Evolutionary conservation across 1,140 invertebrate genomes (phyloP), one percentile per base, ranked within the genome.

Genomic region (Physella acuta): DNA sequence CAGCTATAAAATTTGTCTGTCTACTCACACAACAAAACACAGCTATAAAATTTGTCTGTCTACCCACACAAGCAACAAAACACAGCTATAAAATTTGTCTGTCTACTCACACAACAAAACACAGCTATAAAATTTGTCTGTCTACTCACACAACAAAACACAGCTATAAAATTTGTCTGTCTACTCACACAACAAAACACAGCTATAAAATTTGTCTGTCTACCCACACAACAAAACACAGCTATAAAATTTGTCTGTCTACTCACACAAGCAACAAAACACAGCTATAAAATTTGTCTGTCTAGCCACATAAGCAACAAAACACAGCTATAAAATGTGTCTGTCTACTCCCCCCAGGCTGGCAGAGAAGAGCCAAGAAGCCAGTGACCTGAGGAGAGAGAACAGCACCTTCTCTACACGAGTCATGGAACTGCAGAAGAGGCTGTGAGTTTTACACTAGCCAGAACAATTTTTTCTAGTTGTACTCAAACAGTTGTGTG

Each of bases 401-500:
- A 81, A 78, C 65, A 59, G 58, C 24, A 68, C 70, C 11, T 61
- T 77, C 26, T 76, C 79, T 56, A 75, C 73, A 3, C 75, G 75
- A 67, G 62, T 78, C 30, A 58, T 72, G 59, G 80, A 82, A 64
- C 44, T 79, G 30, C 74, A 74, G 30, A 79, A 76, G 59, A 68
- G 74, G 59, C 73, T 73, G 79, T 81, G 70, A 68, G 77, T 65
- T 3, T 64, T 16, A 3, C 8, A 11, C 8, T 44, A 44, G 20
- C 8, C 20, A 11, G 20, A 44, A 14, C 28, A 20, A 24, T 30
- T 8, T 55, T 55, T 55, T 5, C 8, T 24, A 14, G 53, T 55
- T 24, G 8, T 55, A 55, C 5, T 24, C 24, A n/a, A n/a, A n/a
- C n/a, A n/a, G n/a, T n/a, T n/a, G n/a, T n/a, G n/a, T n/a, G n/a